Evolutionary conservation across 2,797 vertebrate genomes (phyloP), one percentile per base, ranked within the genome.

Genomic region (Malacoraja senta): DNA sequence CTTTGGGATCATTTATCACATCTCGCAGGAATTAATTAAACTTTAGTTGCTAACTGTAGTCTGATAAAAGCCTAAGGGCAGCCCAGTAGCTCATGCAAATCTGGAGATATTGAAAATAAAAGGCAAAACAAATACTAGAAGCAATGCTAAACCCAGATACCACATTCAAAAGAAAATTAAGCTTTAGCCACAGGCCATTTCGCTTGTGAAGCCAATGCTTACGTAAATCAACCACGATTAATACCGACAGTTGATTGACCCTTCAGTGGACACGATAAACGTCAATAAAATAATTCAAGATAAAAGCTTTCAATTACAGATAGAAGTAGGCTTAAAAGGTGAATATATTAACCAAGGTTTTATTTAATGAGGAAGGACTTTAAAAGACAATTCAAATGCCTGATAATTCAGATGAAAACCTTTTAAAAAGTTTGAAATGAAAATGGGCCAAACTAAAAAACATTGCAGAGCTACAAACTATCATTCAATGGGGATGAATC

Each of bases 51-150:
- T 38, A 92, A 71, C 44, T 53, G 72, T 92, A 76, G 71, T 53
- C 38, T 76, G 72, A 92, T 76, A 76, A 29, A 92, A 92, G 90
- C 90, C 90, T 76, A 53, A 76, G 90, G 90, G 90, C 44, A 76
- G 71, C 38, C 72, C 90, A 92, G 71, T 92, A 92, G 90, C 90
- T 76, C 32, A 88, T 88, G 63, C 84, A 88, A 88, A 88, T 88
- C 68, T 88, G 61, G n/a, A 24, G 17, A 32, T 68, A 35, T 65
- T 32, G n/a, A 88, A 35, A 88, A 68, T 88, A 88, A 68, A 88
- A 88, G 61, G n/a, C 63, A 88, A 88, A 88, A 35, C 9, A 65
- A 88, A 88, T 68, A 68, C 63, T 88, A 17, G 84, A 35, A 68
- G n/a, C 15, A 68, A 88, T 35, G 84, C 17, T 65, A 88, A 88